phyloP scores from a whole-genome alignment of 2,797 vertebrate genomes.

The Vireo griseus region DNA sequence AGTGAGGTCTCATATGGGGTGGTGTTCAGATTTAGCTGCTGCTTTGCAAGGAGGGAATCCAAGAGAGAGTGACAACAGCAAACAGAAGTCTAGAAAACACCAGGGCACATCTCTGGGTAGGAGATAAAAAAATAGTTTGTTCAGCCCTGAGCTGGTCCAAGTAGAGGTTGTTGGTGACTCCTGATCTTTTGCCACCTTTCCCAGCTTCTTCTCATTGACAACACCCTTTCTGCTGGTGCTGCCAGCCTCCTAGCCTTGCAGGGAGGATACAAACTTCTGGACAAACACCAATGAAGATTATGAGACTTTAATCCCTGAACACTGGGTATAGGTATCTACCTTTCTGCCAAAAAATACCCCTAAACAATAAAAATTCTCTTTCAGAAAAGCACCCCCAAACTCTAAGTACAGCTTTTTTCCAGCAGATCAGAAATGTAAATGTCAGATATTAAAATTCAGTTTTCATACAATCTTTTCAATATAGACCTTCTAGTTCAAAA shows the following conservation, averaged over 20 bases:
- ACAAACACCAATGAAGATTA: neutral
- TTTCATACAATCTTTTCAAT: neutral
- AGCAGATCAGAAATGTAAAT: neutral
- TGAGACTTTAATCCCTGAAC: neutral
- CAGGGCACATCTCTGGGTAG: neutral
- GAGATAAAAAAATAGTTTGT: neutral
- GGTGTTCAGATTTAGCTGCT: neutral
- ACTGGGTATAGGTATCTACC: neutral
- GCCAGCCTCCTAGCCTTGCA: neutral
- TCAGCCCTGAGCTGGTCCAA: neutral
- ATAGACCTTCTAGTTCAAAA: neutral
- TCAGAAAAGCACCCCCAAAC: neutral
- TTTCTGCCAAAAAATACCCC: neutral
- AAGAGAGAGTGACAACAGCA: neutral
- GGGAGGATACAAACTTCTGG: neutral
- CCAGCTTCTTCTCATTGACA: neutral
- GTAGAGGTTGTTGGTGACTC: neutral
- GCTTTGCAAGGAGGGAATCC: neutral
- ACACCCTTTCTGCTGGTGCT: neutral
- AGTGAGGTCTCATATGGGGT: neutral
- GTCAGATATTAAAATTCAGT: neutral
- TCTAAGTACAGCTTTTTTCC: neutral
- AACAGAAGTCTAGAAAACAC: neutral
- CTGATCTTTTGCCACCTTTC: neutral
- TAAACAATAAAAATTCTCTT: accelerated